Evolutionary conservation across 2,888 invertebrate genomes (phyloP).

Genomic region (Sphaerophoria taeniata): DNA sequence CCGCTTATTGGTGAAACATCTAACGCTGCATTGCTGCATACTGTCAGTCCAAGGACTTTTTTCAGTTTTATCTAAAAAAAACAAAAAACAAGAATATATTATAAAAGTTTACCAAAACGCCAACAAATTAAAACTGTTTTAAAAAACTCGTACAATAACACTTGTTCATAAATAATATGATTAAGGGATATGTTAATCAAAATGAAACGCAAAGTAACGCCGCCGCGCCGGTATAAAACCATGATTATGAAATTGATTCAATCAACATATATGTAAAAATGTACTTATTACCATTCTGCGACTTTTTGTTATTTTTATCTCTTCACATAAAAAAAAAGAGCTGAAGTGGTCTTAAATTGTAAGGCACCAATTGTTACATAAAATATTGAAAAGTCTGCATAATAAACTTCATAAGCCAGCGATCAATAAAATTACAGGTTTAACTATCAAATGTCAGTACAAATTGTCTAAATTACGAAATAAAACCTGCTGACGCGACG

Average conservation of each 20-base stretch:
- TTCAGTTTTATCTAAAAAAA: slow-evolving; percentile 95
- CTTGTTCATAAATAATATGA: too few relatives aligned
- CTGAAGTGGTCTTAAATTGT: background rate
- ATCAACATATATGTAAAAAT: too few relatives aligned
- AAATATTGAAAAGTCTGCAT: slow-evolving; percentile 20
- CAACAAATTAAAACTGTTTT: too few relatives aligned
- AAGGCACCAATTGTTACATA: slow-evolving; percentile 30
- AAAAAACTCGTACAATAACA: too few relatives aligned
- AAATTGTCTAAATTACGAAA: slow-evolving; percentile 51
- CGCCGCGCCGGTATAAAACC: too few relatives aligned
- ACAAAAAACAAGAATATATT: slow-evolving; percentile 75
- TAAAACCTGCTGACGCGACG: slow-evolving; percentile 40
- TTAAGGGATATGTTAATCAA: too few relatives aligned
- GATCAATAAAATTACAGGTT: slow-evolving; percentile 35
- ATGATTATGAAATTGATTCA: too few relatives aligned
- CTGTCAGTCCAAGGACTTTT: slow-evolving; percentile 96
- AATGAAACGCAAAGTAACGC: too few relatives aligned
- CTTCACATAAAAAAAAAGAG: slow-evolving; percentile 45
- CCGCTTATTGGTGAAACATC: slow-evolving; percentile 94
- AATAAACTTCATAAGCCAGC: slow-evolving; percentile 6
- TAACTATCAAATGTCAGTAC: slow-evolving; percentile 19
- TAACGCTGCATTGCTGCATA: slow-evolving; percentile 95
- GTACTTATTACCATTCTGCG: too few relatives aligned
- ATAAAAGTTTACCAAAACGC: too few relatives aligned
- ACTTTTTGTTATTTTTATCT: too few relatives aligned